These are phyloP conservation scores for Torymus tubicola DNA, from an alignment of 2,888 invertebrate genomes.

Conservation along the genomic window DNA sequence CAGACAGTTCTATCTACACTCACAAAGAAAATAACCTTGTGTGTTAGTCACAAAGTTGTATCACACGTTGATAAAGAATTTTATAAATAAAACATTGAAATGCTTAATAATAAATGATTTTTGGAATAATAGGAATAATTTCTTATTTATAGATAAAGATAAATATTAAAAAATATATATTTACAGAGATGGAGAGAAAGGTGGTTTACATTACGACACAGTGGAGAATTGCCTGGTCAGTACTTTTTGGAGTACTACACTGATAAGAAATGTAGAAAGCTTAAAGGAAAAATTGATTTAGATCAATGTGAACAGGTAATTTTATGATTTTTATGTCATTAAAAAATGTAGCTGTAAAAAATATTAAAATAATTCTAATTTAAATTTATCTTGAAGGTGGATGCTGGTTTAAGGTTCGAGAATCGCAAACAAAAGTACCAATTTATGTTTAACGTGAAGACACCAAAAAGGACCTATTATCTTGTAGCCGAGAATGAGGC, in stretches of 20 bases:
- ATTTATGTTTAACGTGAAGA: constrained; percentile 92
- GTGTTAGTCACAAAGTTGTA: constrained; percentile 42
- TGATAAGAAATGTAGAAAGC: constrained; percentile 89
- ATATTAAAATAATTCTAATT: neutral
- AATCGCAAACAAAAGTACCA: constrained; percentile 86
- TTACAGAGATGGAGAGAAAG: constrained; percentile 94
- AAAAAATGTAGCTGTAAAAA: neutral
- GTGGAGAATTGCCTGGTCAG: constrained; percentile 94
- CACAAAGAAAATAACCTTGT: constrained; percentile 35
- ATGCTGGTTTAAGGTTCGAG: constrained; percentile 90
- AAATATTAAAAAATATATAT: constrained; percentile 34
- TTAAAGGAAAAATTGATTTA: constrained; percentile 93
- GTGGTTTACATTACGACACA: constrained; percentile 95
- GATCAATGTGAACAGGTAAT: constrained; percentile 96
- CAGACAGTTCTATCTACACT: constrained; percentile 1
- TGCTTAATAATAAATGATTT: too few species aligned
- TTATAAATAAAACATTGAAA: constrained; percentile 13
- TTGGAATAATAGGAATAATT: too few species aligned
- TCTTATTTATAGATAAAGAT: too few species aligned
- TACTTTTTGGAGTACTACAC: constrained; percentile 96
- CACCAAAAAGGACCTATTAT: constrained; percentile 92
- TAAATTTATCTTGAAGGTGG: constrained; percentile 79
- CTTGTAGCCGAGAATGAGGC: constrained; percentile 93
- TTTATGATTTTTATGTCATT: neutral
- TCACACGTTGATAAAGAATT: constrained; percentile 41